Base-by-base conservation (phyloP, 2,113 vertebrate genomes). In the Nerophis ophidion region DNA sequence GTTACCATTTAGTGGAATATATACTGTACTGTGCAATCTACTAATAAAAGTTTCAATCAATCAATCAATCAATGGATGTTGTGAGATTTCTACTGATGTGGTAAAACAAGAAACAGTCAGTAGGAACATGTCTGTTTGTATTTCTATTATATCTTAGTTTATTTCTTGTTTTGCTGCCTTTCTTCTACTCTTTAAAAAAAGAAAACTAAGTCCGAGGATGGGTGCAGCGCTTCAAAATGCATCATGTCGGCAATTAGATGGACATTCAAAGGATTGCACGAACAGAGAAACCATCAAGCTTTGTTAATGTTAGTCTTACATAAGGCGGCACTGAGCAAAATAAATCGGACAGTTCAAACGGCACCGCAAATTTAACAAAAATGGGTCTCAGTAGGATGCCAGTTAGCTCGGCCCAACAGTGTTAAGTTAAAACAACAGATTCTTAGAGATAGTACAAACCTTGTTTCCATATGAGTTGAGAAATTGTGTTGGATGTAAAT, bases 51-150 rank as follows among this genome's bases (percentile, higher is more conserved):
- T n/a, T n/a, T n/a, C n/a, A n/a, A n/a, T n/a, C n/a, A n/a, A n/a
- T n/a, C n/a, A n/a, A n/a, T n/a, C n/a, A n/a, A n/a, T n/a, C n/a
- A n/a, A 56, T 38, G 13, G 53, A 64, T 26, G 50, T 44, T 34
- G 35, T 59, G 34, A 60, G 54, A 44, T 8, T 40, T 40, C 9
- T 40, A 9, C 50, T 44, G 12, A 40, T 45, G 47, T 33, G 47
- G 52, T 63, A 56, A 16, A 75, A 51, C 45, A 50, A 54, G 47
- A 52, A 48, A n/a, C 16, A 60, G 48, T 40, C 3, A n/a, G 19
- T 60, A 26, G 1, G 26, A 26, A 26, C 26, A 26, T 26, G 4
- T 26, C 35, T 17, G 5, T 56, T 38, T 40, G 36, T 10, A n/a
- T 11, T 14, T 46, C 6, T 26, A 2, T 1, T 26, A 3, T 51